Evolutionary conservation across 2,113 vertebrate species (phyloP).

Genomic region (Microcebus murinus): DNA sequence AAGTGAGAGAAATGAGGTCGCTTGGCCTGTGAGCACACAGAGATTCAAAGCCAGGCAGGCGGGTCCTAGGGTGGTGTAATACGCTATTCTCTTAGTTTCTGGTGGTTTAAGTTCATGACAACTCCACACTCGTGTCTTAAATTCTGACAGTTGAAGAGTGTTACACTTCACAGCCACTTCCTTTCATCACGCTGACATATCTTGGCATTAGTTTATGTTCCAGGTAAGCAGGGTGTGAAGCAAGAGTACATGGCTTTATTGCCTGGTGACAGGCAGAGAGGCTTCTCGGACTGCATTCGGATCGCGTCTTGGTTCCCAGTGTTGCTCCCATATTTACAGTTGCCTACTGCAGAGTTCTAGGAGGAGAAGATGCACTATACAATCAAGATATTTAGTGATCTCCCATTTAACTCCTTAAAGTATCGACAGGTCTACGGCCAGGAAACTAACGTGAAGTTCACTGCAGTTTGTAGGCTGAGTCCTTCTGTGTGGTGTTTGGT

Average conservation of each 20-base stretch:
- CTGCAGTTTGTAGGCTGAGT: not conserved
- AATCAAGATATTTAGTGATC: not conserved
- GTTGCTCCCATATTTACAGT: not conserved
- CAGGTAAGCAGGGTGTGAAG: not conserved
- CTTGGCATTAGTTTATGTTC: not conserved
- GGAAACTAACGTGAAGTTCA: not conserved
- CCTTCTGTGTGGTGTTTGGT: too few relatives aligned
- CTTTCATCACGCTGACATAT: not conserved
- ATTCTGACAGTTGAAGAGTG: not conserved
- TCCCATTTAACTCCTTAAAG: too few relatives aligned
- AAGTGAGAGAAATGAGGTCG: not conserved
- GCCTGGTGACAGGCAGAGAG: not conserved
- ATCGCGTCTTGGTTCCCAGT: not conserved
- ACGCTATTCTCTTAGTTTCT: not conserved
- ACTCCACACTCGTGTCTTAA: too few relatives aligned
- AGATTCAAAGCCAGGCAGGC: too few relatives aligned
- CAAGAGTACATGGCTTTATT: not conserved
- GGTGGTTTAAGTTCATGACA: too few relatives aligned
- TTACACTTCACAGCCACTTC: rapidly evolving
- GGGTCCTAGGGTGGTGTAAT: rapidly evolving
- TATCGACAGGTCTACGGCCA: not conserved
- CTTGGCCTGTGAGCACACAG: not conserved
- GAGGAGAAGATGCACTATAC: not conserved
- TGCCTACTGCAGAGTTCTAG: not conserved
- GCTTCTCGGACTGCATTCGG: not conserved